Percentiles rank a stretch among this genome's conserved stretches.
phyloP scores from a whole-genome alignment of 2,113 vertebrate species.

The Pelobates fuscus region DNA sequence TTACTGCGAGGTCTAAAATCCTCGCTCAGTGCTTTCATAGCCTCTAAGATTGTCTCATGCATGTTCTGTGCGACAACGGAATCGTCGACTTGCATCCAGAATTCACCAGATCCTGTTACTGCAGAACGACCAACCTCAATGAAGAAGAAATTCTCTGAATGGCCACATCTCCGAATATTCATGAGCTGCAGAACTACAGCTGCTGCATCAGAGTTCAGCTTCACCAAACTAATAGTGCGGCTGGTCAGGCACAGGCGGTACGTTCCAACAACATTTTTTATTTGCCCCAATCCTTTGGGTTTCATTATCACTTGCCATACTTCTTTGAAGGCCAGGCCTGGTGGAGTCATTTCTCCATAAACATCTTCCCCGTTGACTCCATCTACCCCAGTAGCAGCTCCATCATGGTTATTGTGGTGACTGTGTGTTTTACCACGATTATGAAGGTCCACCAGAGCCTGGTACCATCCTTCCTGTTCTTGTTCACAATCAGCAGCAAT shows the following conservation, averaged over 20 bases:
- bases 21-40: slow-evolving; percentile 89
- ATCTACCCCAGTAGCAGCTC: slow-evolving; percentile 57
- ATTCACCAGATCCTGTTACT: slow-evolving; percentile 82
- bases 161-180: slow-evolving; percentile 86
- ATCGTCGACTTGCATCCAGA: slow-evolving; percentile 92
- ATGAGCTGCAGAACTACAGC: slow-evolving; percentile 88
- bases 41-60: slow-evolving; percentile 89
- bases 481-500: slow-evolving; percentile 83
- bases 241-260: slow-evolving; percentile 89
- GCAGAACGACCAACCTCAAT: slow-evolving; percentile 87
- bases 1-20: slow-evolving; percentile 88
- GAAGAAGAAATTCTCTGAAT: slow-evolving; percentile 90
- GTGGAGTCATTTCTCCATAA: slow-evolving; percentile 73
- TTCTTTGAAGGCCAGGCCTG: slow-evolving; percentile 85
- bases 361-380: slow-evolving; percentile 66
- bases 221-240: slow-evolving; percentile 89
- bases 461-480: slow-evolving; percentile 87
- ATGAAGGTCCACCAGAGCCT: slow-evolving; percentile 82
- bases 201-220: slow-evolving; percentile 84
- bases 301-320: slow-evolving; percentile 92
- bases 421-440: slow-evolving; percentile 78
- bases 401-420: slow-evolving; percentile 64
- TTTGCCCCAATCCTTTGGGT: slow-evolving; percentile 86
- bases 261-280: slow-evolving; percentile 87
- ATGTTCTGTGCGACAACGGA: slow-evolving; percentile 88